These are phyloP conservation scores for Tinamus guttatus DNA, from an alignment of 2,113 vertebrate genomes.

Conservation along the genomic window DNA sequence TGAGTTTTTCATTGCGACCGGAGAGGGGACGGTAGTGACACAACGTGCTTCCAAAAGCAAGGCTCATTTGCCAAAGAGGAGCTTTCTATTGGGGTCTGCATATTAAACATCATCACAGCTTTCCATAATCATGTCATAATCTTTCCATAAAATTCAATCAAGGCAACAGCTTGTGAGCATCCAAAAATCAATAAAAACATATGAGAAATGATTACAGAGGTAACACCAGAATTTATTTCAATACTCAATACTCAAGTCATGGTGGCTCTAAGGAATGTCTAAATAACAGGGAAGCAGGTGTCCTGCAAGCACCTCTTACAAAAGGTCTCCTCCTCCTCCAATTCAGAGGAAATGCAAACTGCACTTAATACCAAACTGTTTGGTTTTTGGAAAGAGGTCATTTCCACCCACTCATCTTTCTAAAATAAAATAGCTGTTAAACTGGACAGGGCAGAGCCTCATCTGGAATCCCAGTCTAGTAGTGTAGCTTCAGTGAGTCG, in stretches of 20 bases:
- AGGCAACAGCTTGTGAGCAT: slow-evolving; percentile 59
- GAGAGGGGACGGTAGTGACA: slow-evolving; percentile 35
- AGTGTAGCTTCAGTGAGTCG: neutral
- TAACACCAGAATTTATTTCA: neutral
- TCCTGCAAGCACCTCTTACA: neutral
- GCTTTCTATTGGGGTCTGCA: slow-evolving; percentile 40
- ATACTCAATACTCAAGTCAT: neutral
- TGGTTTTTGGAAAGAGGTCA: neutral
- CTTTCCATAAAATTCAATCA: slow-evolving; percentile 66
- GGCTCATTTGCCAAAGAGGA: slow-evolving; percentile 16
- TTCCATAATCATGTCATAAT: slow-evolving; percentile 50
- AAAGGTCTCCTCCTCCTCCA: neutral
- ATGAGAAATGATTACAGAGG: slow-evolving; percentile 31
- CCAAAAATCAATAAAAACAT: slow-evolving; percentile 41
- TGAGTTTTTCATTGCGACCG: slow-evolving; percentile 52
- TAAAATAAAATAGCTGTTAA: neutral
- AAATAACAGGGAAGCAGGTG: neutral
- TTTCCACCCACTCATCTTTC: neutral
- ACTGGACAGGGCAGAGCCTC: neutral
- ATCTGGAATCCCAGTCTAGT: neutral
- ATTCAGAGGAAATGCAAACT: neutral
- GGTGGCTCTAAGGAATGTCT: neutral
- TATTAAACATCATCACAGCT: slow-evolving; percentile 41
- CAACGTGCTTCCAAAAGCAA: slow-evolving; percentile 33
- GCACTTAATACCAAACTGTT: neutral